Evolutionary conservation across 1,140 invertebrate species (phyloP).

Genomic region (Tribolium castaneum): DNA sequence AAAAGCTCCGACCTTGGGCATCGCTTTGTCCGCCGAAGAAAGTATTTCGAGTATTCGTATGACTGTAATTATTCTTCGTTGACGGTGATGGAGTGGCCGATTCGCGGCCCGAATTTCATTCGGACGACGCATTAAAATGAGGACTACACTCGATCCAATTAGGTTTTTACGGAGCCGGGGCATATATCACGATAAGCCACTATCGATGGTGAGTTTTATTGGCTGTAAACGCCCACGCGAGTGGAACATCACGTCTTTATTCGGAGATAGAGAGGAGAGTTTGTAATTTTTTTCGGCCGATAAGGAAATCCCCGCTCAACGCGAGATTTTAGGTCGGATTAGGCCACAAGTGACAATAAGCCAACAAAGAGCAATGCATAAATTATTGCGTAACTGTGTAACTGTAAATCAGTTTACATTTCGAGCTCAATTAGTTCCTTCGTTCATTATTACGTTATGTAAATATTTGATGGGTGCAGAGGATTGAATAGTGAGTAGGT

Average conservation of each 20-base stretch:
- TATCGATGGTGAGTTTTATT: conserved; percentile 13
- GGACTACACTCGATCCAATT: conserved; percentile 9
- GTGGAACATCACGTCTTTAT: not conserved
- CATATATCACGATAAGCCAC: conserved; percentile 26
- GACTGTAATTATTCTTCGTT: not conserved
- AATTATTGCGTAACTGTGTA: not conserved
- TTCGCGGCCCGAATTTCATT: not conserved
- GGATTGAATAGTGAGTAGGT: not conserved
- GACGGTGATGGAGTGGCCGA: not conserved
- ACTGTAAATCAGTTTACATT: conserved; percentile 2
- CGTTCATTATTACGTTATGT: not conserved
- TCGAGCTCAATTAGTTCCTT: not conserved
- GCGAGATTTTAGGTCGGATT: not conserved
- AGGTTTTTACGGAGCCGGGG: not conserved
- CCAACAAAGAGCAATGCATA: not conserved
- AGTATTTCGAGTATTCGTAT: not conserved
- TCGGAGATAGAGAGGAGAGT: not conserved
- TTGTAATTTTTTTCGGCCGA: not conserved
- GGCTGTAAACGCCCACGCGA: conserved; percentile 19
- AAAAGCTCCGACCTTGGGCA: not conserved
- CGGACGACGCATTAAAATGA: not conserved
- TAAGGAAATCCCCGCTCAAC: not conserved
- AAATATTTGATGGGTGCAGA: not conserved
- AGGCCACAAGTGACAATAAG: not conserved
- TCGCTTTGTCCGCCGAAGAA: not conserved